phyloP scores from a whole-genome alignment of 1,140 invertebrate genomes.

The Drosophila lowei region DNA sequence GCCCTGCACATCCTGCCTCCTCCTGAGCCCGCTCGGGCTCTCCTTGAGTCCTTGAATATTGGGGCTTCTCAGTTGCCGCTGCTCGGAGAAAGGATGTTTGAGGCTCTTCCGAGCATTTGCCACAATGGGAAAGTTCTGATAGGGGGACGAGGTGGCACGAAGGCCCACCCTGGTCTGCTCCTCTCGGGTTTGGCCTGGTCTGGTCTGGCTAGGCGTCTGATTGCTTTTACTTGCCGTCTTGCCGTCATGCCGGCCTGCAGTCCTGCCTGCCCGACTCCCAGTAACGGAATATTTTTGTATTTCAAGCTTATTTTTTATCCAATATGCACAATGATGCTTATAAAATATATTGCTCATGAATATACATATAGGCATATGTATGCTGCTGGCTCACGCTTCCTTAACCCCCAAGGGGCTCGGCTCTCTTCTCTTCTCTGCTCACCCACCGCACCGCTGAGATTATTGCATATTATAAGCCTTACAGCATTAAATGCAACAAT shows the following conservation, averaged over 20 bases:
- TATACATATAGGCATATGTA: constrained; percentile 71
- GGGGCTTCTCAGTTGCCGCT: constrained; percentile 8
- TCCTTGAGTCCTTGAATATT: constrained; percentile 10
- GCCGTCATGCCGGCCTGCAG: constrained; percentile 13
- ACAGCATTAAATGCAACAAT: constrained; percentile 61
- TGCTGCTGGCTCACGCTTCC: constrained; percentile 24
- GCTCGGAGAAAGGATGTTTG: constrained; percentile 66
- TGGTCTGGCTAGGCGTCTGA: constrained; percentile 64
- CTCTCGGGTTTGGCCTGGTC: not conserved
- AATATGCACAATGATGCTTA: constrained; percentile 81
- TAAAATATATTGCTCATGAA: constrained; percentile 78
- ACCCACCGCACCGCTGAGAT: constrained; percentile 49
- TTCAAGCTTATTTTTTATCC: constrained; percentile 79
- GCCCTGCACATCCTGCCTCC: constrained; percentile 42
- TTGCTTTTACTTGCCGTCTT: constrained; percentile 60
- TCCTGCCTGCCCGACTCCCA: constrained; percentile 24
- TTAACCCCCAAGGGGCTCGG: not conserved
- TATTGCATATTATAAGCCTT: constrained; percentile 78
- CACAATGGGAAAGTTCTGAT: constrained; percentile 62
- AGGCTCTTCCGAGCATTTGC: constrained; percentile 66
- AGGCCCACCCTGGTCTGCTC: too few species aligned
- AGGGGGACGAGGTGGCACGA: constrained; percentile 14
- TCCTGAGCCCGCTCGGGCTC: not conserved
- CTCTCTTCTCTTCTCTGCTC: not conserved
- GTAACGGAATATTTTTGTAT: constrained; percentile 74